phyloP scores from a whole-genome alignment of 2,797 vertebrate genomes.

The Loriculus beryllinus region DNA sequence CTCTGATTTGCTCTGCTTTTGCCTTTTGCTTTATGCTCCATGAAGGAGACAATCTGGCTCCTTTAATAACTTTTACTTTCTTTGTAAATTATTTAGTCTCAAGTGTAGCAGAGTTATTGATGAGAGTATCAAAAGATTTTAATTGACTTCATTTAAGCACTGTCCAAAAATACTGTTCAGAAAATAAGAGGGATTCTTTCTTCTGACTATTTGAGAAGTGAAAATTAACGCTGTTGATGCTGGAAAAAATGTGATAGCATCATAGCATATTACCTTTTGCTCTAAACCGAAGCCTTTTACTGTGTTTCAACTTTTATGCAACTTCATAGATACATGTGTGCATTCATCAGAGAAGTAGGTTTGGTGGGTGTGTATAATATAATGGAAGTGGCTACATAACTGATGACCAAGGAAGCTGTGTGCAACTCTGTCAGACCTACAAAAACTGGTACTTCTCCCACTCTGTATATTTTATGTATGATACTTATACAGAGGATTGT shows the following conservation, averaged over 20 bases:
- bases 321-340: not conserved
- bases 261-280: not conserved
- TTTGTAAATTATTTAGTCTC: slow-evolving; percentile 26
- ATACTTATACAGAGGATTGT: not conserved
- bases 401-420: not conserved
- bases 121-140: not conserved
- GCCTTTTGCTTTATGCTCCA: slow-evolving; percentile 33
- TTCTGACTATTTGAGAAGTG: not conserved
- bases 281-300: not conserved
- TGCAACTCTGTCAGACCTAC: not conserved
- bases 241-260: not conserved
- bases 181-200: slow-evolving; percentile 7
- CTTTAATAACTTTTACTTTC: slow-evolving; percentile 35
- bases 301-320: not conserved
- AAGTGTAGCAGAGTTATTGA: not conserved
- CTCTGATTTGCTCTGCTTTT: slow-evolving; percentile 16
- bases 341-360: not conserved
- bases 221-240: not conserved
- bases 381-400: not conserved
- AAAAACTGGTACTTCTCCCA: not conserved
- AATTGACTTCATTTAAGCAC: not conserved
- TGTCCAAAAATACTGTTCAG: not conserved
- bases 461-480: not conserved
- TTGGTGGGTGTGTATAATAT: not conserved
- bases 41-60: slow-evolving; percentile 35